A percentile compares a stretch with the other conserved stretches of the same genome.
Evolutionary conservation across 2,113 vertebrate species (phyloP).

Genomic region (Sigmodon hispidus): DNA sequence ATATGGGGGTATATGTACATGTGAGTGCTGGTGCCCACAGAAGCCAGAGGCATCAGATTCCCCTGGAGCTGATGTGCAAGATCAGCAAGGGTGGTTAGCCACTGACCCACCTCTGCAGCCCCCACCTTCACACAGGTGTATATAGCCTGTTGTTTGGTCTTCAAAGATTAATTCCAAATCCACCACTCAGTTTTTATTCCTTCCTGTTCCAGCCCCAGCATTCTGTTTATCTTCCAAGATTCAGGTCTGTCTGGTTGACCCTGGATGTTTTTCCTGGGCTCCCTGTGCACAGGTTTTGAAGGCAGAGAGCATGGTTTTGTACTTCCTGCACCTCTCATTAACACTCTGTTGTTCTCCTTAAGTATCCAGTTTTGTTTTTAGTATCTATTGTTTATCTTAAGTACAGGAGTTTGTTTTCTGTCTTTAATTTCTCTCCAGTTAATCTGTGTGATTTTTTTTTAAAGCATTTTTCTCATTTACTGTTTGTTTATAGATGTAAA

Average conservation of each 20-base stretch:
- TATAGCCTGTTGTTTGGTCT: not conserved
- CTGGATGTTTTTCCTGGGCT: not conserved
- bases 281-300: not conserved
- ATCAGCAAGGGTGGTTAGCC: not conserved
- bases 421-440: constrained; percentile 46
- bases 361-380: constrained; percentile 14
- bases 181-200: not conserved
- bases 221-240: not conserved
- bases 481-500: constrained; percentile 91
- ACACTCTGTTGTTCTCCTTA: constrained; percentile 21
- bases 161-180: not conserved
- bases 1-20: not conserved
- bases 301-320: not conserved
- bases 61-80: not conserved
- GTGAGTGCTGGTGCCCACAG: not conserved
- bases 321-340: not conserved
- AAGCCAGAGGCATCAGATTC: not conserved
- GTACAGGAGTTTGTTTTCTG: constrained; percentile 6
- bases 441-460: constrained; percentile 20
- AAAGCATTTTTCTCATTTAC: constrained; percentile 39
- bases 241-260: not conserved
- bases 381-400: constrained; percentile 46
- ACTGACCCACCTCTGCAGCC: not conserved
- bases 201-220: not conserved
- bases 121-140: not conserved